These are phyloP conservation scores for Drosophila asahinai DNA, from an alignment of 1,140 invertebrate genomes.

Conservation along the genomic window DNA sequence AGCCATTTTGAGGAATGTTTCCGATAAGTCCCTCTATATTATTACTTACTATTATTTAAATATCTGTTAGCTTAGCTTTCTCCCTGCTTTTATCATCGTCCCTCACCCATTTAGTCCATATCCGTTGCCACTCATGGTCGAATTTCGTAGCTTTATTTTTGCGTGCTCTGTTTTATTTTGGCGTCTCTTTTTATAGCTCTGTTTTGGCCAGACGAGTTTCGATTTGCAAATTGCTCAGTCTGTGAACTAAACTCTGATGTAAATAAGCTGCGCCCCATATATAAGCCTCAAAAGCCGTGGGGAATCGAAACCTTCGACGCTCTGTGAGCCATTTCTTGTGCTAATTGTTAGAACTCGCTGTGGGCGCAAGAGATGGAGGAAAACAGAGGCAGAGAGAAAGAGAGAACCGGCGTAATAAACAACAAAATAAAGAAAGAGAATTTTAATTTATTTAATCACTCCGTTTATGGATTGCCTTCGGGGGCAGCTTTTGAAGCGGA, in stretches of 20 bases:
- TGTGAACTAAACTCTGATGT: conserved; percentile 35
- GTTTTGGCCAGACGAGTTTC: conserved; percentile 44
- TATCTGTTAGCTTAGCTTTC: conserved; percentile 7
- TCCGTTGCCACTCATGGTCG: conserved; percentile 23
- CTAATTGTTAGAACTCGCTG: conserved; percentile 61
- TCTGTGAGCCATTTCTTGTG: conserved; percentile 60
- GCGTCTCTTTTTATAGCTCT: conserved; percentile 26
- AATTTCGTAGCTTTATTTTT: conserved; percentile 25
- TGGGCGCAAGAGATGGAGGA: conserved; percentile 42
- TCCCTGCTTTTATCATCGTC: conserved; percentile 1
- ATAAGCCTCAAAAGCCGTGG: conserved; percentile 8
- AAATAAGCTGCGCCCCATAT: conserved; percentile 30
- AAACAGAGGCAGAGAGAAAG: conserved; percentile 8
- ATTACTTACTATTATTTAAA: neutral
- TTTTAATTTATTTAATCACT: conserved; percentile 67
- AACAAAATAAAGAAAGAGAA: conserved; percentile 28
- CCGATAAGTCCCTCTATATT: neutral
- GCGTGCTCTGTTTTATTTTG: conserved; percentile 38
- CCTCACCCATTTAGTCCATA: conserved; percentile 38
- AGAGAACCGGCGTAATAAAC: conserved; percentile 28
- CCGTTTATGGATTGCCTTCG: conserved; percentile 65
- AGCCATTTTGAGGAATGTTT: conserved; percentile 17
- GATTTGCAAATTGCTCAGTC: conserved; percentile 36
- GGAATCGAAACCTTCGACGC: conserved; percentile 5
- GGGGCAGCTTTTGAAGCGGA: conserved; percentile 49